phyloP scores from a whole-genome alignment of 2,113 vertebrate genomes.

The Leptocoma aspasia region DNA sequence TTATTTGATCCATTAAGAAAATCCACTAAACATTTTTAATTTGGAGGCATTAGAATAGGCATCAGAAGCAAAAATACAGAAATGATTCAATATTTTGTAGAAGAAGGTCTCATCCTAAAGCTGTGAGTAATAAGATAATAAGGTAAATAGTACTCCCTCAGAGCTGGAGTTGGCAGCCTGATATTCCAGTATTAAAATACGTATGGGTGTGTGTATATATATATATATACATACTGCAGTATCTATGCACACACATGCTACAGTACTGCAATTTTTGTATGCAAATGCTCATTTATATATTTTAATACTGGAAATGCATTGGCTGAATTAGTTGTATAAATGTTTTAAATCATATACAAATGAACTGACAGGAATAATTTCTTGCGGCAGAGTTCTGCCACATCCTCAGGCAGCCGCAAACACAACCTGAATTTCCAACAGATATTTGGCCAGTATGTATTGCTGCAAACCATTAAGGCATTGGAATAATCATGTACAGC shows the following conservation, averaged over 20 bases:
- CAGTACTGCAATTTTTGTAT: neutral
- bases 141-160: neutral
- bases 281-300: neutral
- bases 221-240: neutral
- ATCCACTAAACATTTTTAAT: neutral
- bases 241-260: neutral
- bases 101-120: neutral
- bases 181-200: neutral
- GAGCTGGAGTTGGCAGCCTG: neutral
- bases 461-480: neutral
- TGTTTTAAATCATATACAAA: neutral
- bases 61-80: neutral
- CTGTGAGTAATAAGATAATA: neutral
- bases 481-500: neutral
- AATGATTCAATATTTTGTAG: neutral
- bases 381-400: neutral
- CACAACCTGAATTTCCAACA: neutral
- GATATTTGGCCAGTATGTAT: neutral
- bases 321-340: neutral
- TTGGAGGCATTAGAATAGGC: neutral
- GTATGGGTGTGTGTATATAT: neutral
- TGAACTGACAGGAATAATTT: neutral
- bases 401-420: neutral
- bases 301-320: neutral
- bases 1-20: neutral